Evolutionary conservation across 2,113 vertebrate species (phyloP).

Genomic region (Elaphurus davidianus): DNA sequence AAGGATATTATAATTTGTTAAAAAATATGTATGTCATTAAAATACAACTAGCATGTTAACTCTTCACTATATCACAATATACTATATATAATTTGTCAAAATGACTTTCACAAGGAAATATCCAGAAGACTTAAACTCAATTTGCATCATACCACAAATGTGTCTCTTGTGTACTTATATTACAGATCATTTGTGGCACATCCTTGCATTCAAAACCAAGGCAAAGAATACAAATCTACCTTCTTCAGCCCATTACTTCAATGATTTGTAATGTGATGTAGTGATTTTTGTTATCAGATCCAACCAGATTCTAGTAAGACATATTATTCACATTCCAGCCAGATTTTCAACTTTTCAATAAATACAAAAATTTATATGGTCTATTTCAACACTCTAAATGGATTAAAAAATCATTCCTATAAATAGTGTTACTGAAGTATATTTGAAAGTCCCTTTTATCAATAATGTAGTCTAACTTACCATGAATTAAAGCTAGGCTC

Average conservation of each 20-base stretch:
- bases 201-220: background rate
- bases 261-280: background rate
- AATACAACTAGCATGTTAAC: background rate
- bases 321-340: background rate
- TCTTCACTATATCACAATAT: background rate
- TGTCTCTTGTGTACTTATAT: background rate
- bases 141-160: background rate
- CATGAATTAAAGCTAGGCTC: background rate
- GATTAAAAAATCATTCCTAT: background rate
- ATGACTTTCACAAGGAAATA: background rate
- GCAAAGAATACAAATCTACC: background rate
- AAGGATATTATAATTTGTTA: background rate
- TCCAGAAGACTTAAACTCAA: background rate
- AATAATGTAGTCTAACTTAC: constrained; percentile 18
- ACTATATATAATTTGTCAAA: background rate
- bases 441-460: constrained; percentile 5
- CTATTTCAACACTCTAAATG: background rate
- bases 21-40: background rate
- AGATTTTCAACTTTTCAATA: background rate
- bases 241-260: background rate
- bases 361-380: background rate
- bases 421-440: constrained; percentile 20
- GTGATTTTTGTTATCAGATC: background rate
- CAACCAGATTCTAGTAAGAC: background rate
- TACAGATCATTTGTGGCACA: background rate